Conservation (phyloP, 2,113 vertebrate genomes). For the Chrysochloris asiatica region DNA sequence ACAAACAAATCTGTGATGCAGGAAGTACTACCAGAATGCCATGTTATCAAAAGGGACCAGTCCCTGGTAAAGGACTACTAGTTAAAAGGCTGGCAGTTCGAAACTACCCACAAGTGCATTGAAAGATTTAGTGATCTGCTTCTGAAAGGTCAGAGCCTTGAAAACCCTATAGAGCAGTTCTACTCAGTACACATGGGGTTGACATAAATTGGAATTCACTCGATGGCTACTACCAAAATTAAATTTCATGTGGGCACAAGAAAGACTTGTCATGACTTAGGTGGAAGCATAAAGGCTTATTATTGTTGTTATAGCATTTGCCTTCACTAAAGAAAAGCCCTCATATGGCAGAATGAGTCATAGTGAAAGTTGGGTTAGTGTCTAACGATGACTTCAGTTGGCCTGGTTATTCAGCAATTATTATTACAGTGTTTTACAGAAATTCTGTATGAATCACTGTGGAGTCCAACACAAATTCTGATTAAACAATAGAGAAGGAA, state of each 20-base stretch:
- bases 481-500: background rate
- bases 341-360: background rate
- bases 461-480: background rate
- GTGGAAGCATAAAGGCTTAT: background rate
- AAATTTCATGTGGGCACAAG: background rate
- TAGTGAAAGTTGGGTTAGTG: background rate
- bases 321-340: background rate
- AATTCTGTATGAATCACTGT: background rate
- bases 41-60: no score
- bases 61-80: background rate
- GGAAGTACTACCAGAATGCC: no score
- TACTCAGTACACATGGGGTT: background rate
- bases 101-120: background rate
- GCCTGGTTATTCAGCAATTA: background rate
- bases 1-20: no score
- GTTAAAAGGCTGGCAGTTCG: background rate
- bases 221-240: background rate
- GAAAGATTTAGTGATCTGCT: background rate
- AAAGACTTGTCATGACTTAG: background rate
- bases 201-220: background rate
- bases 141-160: background rate
- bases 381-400: conserved; percentile 23
- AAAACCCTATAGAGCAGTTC: background rate
- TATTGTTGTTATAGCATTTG: background rate
- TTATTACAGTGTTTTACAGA: background rate